Percentiles rank a stretch among this genome's conserved stretches.
Evolutionary conservation across 2,113 vertebrate genomes (phyloP).

Genomic region (Callopanchax toddi): DNA sequence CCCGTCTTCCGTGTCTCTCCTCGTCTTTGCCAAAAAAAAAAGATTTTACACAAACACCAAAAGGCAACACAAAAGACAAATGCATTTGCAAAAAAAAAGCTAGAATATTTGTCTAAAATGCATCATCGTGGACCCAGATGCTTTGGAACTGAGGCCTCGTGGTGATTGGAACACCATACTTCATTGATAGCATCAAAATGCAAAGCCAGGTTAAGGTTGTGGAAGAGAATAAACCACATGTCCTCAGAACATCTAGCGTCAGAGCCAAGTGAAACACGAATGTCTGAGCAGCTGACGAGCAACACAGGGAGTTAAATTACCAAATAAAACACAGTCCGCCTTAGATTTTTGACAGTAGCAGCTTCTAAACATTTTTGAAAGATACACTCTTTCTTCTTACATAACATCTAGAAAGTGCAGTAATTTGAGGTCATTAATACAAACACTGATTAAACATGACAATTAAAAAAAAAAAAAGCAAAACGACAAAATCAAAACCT

Average conservation of each 20-base stretch:
- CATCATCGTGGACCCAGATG: conserved; percentile 12
- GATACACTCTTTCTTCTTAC: conserved; percentile 74
- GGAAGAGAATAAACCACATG: conserved; percentile 14
- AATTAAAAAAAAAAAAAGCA: conserved; percentile 75
- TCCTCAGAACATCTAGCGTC: conserved; percentile 1
- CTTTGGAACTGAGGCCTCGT: conserved; percentile 12
- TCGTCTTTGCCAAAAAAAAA: conserved; percentile 50
- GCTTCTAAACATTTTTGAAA: conserved; percentile 80
- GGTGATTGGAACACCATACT: conserved; percentile 32
- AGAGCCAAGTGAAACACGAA: conserved; percentile 49
- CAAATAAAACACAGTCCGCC: conserved; percentile 61
- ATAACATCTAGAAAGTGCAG: conserved; percentile 88
- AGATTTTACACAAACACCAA: conserved; percentile 39
- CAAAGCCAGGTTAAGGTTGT: conserved; percentile 30
- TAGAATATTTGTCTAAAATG: conserved; percentile 31
- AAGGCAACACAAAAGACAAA: conserved; percentile 39
- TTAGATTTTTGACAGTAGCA: conserved; percentile 85
- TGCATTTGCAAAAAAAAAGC: conserved; percentile 22
- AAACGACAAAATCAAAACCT: conserved; percentile 47
- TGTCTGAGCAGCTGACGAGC: conserved; percentile 62
- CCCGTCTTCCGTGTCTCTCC: conserved; percentile 39
- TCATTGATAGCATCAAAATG: conserved; percentile 25
- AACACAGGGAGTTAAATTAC: conserved; percentile 64
- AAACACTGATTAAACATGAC: conserved; percentile 85
- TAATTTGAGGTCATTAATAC: conserved; percentile 89